Base-by-base conservation (phyloP, 2,888 invertebrate genomes). In the Andrena trimmerana region DNA sequence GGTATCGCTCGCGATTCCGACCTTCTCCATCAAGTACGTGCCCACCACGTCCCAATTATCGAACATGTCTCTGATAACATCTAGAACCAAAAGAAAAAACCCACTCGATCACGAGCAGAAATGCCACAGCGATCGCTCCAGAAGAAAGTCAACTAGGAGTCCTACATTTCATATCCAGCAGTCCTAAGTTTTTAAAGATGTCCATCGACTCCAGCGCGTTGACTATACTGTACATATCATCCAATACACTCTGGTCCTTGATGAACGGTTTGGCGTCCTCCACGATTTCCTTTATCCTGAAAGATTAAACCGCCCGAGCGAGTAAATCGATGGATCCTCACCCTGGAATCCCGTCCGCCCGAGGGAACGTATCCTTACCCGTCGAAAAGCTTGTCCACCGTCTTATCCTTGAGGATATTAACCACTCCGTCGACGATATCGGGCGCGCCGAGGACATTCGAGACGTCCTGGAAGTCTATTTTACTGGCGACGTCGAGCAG, bases 151-250 rank as follows among this genome's bases (percentile, higher is more conserved):
- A 33, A 13, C 8, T 8, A 13, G 10, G n/a, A 52, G 29, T 24
- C 92, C 88, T 91, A 95, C 95, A 92, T 89, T 94, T 95, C n/a
- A 95, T 91, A 83, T 95, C 94, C 10, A 94, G 89, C 7, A 95
- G 91, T 16, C 95, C 91, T 10, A 95, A 93, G 62, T 94, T 94
- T 88, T 95, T 95, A 87, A 95, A 94, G 60, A 95, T 93, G 4
- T 94, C 94, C 86, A 96, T 90, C 0, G 95, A 93, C 13, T 90
- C 87, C 3, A 96, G 89, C 0, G 95, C 95, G 0, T 90, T 81
- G 0, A 94, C 86, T 6, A 96, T 88, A 0, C 94, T 94, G 0
- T 85, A 83, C 27, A 96, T 82, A 86, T 95, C 96, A 1, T 86
- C 84, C 33, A 94, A 93, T 5, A 95, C 86, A 0, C 91, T 75